A percentile compares a stretch with the other conserved stretches of the same genome.
These are phyloP conservation scores for Pseudolaguvia tuberculata DNA, from an alignment of 2,113 vertebrate genomes.

Conservation along the genomic window DNA sequence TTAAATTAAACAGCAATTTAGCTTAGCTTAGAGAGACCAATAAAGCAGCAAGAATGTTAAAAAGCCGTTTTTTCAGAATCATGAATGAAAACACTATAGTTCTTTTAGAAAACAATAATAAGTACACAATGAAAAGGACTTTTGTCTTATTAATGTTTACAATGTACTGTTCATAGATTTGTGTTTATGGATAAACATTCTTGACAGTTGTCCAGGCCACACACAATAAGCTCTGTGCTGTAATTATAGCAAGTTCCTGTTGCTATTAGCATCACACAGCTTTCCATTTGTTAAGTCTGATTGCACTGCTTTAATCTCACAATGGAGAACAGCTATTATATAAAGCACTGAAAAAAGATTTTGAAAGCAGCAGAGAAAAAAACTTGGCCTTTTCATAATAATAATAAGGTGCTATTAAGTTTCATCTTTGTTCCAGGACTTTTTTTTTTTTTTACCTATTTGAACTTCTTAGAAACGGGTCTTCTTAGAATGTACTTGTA, in stretches of 20 bases:
- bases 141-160: neutral
- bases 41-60: too few species aligned
- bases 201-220: conserved; percentile 55
- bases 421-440: conserved; percentile 1
- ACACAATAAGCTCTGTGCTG: conserved; percentile 58
- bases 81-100: neutral
- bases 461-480: too few species aligned
- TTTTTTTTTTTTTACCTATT: neutral
- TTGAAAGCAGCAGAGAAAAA: conserved; percentile 33
- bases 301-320: conserved; percentile 50
- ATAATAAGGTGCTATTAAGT: neutral
- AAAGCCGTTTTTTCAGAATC: too few species aligned
- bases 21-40: too few species aligned
- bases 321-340: conserved; percentile 53
- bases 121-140: neutral
- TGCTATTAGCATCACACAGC: conserved; percentile 51
- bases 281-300: conserved; percentile 44
- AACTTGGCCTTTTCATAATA: neutral
- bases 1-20: too few species aligned
- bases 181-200: conserved; percentile 58
- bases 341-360: conserved; percentile 49
- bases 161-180: conserved; percentile 28
- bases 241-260: conserved; percentile 62
- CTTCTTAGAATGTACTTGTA: neutral
- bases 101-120: neutral